Percentiles rank a stretch among this genome's conserved stretches.
phyloP scores from a whole-genome alignment of 2,888 invertebrate genomes.

The Parnassius glacialis region DNA sequence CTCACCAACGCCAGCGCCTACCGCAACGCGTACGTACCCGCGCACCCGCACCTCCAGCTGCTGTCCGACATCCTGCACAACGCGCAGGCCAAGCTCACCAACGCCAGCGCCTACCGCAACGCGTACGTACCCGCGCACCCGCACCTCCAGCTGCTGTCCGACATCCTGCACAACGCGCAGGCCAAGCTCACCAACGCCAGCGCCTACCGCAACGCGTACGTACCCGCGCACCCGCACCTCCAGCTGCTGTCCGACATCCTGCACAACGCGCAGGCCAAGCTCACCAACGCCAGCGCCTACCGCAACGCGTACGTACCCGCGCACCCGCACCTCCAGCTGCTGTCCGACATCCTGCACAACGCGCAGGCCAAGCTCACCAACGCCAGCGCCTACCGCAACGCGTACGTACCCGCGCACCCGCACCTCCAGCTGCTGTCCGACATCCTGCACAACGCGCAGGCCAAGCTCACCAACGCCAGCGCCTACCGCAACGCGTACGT shows the following conservation, averaged over 20 bases:
- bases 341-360: too few relatives aligned
- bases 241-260: conserved; percentile 79
- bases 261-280: too few relatives aligned
- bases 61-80: conserved; percentile 85
- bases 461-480: conserved; percentile 97
- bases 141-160: too few relatives aligned
- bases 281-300: too few relatives aligned
- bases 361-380: too few relatives aligned
- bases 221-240: conserved; percentile 60
- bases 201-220: background rate
- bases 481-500: conserved; percentile 87
- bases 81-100: conserved; percentile 96
- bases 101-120: conserved; percentile 93
- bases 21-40: too few relatives aligned
- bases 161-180: too few relatives aligned
- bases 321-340: too few relatives aligned
- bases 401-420: conserved; percentile 85
- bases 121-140: conserved; percentile 56
- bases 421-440: conserved; percentile 96
- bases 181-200: too few relatives aligned
- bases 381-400: too few relatives aligned
- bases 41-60: conserved; percentile 84
- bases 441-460: conserved; percentile 97
- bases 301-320: too few relatives aligned
- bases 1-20: background rate